Evolutionary conservation across 2,888 invertebrate genomes (phyloP).

Genomic region (Lymantria dispar): DNA sequence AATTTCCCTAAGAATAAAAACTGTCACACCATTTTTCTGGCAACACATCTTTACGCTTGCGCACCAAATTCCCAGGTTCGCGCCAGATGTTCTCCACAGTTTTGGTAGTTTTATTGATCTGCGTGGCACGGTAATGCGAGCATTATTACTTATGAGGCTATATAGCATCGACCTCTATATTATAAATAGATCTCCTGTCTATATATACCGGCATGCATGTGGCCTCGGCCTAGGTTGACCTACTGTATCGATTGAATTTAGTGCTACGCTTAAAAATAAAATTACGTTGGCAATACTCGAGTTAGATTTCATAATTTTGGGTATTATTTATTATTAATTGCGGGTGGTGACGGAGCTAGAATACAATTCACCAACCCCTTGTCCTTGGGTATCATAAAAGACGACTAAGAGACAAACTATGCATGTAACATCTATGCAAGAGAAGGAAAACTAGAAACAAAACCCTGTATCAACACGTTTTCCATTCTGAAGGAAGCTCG

Average conservation of each 20-base stretch:
- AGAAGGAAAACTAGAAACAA: no score
- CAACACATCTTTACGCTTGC: slow-evolving; percentile 61
- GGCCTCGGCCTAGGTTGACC: background rate
- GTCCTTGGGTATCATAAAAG: no score
- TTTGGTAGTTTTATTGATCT: slow-evolving; percentile 78
- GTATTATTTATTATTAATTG: background rate
- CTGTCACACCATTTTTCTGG: slow-evolving; percentile 23
- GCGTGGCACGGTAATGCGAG: slow-evolving; percentile 39
- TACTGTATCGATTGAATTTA: background rate
- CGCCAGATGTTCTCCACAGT: slow-evolving; percentile 64
- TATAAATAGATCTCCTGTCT: slow-evolving; percentile 22
- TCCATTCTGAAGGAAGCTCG: no score
- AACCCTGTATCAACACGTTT: no score
- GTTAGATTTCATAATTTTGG: background rate
- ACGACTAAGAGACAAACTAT: no score
- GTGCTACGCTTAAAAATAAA: background rate
- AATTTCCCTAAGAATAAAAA: slow-evolving; percentile 2
- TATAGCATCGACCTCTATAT: slow-evolving; percentile 39
- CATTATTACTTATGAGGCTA: slow-evolving; percentile 49
- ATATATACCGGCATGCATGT: background rate
- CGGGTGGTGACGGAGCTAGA: no score
- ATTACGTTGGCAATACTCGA: background rate
- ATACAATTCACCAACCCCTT: no score
- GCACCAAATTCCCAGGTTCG: slow-evolving; percentile 48
- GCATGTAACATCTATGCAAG: no score